Percentiles rank a stretch among this genome's conserved stretches.
Conservation (phyloP, 1,140 invertebrate genomes). For the Zaprionus davidi region DNA sequence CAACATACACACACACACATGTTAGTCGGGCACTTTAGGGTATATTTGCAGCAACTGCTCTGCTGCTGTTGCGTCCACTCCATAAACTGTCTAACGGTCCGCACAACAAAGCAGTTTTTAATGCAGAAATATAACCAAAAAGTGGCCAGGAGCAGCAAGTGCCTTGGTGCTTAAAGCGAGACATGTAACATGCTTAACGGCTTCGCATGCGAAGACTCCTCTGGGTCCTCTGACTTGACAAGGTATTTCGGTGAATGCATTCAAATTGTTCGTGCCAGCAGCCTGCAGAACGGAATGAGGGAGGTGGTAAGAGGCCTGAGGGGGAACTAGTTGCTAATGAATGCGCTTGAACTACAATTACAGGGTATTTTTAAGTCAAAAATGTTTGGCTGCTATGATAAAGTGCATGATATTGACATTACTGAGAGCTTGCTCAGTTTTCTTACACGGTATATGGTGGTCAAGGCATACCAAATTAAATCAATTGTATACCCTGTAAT, state of each 20-base stretch:
- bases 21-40: slow-evolving; percentile 56
- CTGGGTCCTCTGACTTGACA: background rate
- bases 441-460: background rate
- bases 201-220: background rate
- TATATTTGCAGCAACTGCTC: slow-evolving; percentile 41
- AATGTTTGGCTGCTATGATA: background rate
- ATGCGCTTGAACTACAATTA: background rate
- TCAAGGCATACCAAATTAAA: background rate
- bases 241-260: slow-evolving; percentile 2
- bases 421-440: background rate
- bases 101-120: slow-evolving; percentile 53
- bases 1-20: slow-evolving; percentile 13
- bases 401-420: background rate
- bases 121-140: slow-evolving; percentile 55
- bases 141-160: slow-evolving; percentile 25
- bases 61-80: slow-evolving; percentile 16
- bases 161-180: slow-evolving; percentile 22
- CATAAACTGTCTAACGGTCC: slow-evolving; percentile 54
- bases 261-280: background rate
- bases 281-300: background rate
- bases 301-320: too few relatives aligned
- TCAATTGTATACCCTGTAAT: background rate
- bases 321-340: too few relatives aligned
- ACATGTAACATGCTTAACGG: slow-evolving; percentile 8
- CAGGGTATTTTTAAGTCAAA: slow-evolving; percentile 1